Evolutionary conservation across 1,140 invertebrate species (phyloP).

Genomic region (Ruditapes philippinarum): DNA sequence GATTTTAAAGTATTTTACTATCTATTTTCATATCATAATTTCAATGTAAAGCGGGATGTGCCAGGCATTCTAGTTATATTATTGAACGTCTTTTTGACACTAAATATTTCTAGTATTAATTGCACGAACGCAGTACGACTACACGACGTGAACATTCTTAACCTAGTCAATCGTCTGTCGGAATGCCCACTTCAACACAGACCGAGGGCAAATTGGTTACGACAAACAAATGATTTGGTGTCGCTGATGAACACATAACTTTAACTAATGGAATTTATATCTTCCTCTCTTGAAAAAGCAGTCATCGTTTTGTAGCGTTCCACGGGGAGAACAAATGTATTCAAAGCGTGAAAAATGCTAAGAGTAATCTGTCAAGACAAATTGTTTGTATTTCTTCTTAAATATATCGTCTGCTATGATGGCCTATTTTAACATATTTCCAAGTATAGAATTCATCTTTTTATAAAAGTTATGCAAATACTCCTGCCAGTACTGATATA

Average conservation of each 20-base stretch:
- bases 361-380: not conserved
- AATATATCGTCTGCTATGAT: no score
- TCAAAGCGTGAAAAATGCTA: not conserved
- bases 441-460: no score
- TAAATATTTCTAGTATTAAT: no score
- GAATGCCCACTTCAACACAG: not conserved
- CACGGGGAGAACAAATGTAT: not conserved
- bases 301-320: not conserved
- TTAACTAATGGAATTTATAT: conserved; percentile 33
- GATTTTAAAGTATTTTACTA: no score
- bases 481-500: no score
- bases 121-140: not conserved
- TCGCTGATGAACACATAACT: conserved; percentile 42
- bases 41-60: no score
- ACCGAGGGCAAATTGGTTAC: conserved; percentile 3
- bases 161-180: conserved; percentile 17
- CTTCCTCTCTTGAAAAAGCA: not conserved
- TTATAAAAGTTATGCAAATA: no score
- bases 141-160: not conserved
- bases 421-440: no score
- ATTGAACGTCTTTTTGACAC: no score
- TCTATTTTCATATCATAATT: no score
- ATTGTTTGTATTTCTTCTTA: not conserved
- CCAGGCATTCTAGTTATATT: no score
- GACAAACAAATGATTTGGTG: conserved; percentile 48